Percentiles rank a stretch among this genome's conserved stretches.
These are phyloP conservation scores for Caracal caracal DNA, from an alignment of 2,113 vertebrate genomes.

Conservation along the genomic window DNA sequence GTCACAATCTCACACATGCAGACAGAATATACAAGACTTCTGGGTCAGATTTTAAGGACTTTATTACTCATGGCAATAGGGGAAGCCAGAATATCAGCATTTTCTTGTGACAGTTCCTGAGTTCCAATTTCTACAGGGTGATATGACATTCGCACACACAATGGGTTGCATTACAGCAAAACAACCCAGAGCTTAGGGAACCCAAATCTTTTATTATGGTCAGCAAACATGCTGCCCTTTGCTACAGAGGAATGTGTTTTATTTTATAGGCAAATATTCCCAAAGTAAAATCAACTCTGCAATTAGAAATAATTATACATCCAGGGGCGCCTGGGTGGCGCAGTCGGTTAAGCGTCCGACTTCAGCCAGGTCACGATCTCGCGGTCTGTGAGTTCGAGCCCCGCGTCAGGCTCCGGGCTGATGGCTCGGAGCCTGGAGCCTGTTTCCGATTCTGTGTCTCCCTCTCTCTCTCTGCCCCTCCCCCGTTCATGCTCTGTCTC, in stretches of 20 bases:
- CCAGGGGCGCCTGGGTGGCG: no score
- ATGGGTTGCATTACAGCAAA: neutral
- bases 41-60: neutral
- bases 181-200: neutral
- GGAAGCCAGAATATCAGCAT: neutral
- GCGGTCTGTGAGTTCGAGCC: no score
- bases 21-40: neutral
- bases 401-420: no score
- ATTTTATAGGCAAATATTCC: neutral
- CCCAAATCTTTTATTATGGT: neutral
- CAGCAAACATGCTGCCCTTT: neutral
- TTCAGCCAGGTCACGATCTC: no score
- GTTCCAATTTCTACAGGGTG: neutral
- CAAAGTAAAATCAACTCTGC: constrained; percentile 20
- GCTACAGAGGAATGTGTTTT: neutral
- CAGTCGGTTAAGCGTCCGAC: no score
- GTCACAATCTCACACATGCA: neutral
- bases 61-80: neutral
- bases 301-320: neutral
- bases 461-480: no score
- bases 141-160: neutral
- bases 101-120: neutral
- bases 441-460: no score
- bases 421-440: no score
- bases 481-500: no score